Conservation (phyloP, 1,140 invertebrate species). For the Zaprionus ornatus region DNA sequence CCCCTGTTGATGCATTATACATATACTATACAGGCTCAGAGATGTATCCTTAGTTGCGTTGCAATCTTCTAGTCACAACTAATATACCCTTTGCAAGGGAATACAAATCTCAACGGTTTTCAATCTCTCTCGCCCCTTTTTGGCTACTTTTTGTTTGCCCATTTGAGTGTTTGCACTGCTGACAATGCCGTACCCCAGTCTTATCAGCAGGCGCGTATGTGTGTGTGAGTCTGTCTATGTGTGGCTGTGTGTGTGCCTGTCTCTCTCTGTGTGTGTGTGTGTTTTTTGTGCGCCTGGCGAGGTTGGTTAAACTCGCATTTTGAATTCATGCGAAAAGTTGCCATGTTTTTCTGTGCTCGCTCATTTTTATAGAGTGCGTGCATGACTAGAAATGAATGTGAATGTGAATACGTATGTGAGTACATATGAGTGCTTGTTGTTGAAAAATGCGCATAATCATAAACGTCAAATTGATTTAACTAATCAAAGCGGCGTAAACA, state of each 20-base stretch:
- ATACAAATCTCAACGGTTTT: slow-evolving; percentile 29
- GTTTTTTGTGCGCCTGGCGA: slow-evolving; percentile 16
- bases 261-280: slow-evolving; percentile 18
- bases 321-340: slow-evolving; percentile 75
- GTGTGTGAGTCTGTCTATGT: neutral
- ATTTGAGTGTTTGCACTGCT: slow-evolving; percentile 46
- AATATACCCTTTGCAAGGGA: too few species aligned
- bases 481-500: slow-evolving; percentile 70
- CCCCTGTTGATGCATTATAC: too few species aligned
- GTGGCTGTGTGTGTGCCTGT: slow-evolving; percentile 10
- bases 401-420: slow-evolving; percentile 14
- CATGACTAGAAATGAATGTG: slow-evolving; percentile 58
- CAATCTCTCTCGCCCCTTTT: slow-evolving; percentile 49
- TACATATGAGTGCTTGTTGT: slow-evolving; percentile 17
- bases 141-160: slow-evolving; percentile 41
- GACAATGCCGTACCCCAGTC: slow-evolving; percentile 42
- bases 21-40: too few species aligned
- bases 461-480: slow-evolving; percentile 79
- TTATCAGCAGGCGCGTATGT: slow-evolving; percentile 32
- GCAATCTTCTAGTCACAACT: too few species aligned
- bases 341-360: slow-evolving; percentile 37
- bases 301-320: slow-evolving; percentile 66
- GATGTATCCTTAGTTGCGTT: too few species aligned
- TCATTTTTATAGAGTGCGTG: slow-evolving; percentile 56
- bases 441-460: slow-evolving; percentile 55